phyloP scores from a whole-genome alignment of 2,888 invertebrate species.

The Tanypteryx hageni region DNA sequence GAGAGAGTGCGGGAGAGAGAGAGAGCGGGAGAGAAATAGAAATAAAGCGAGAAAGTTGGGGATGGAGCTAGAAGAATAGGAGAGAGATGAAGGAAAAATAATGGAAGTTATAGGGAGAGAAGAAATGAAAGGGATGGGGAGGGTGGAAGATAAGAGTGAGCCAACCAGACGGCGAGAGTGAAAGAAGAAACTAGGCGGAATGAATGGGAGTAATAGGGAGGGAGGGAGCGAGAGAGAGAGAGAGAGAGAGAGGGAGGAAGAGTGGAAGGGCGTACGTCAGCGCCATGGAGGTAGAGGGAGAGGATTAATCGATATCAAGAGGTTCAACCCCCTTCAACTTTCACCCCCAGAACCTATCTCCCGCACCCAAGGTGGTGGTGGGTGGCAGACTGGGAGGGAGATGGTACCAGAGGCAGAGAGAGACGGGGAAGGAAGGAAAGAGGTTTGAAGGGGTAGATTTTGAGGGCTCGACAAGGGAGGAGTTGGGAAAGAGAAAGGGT shows the following conservation, averaged over 20 bases:
- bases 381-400: too few species aligned
- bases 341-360: not conserved
- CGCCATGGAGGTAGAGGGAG: not conserved
- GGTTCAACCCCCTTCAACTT: conserved; percentile 3
- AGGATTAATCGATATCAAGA: conserved; percentile 8
- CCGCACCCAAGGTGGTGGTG: too few species aligned
- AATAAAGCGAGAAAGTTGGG: not conserved
- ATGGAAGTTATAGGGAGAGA: not conserved
- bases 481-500: too few species aligned
- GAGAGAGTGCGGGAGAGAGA: too few species aligned
- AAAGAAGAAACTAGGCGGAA: not conserved
- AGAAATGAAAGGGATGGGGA: not conserved
- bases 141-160: not conserved
- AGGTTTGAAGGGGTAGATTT: too few species aligned
- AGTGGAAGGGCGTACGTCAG: not conserved
- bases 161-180: not conserved
- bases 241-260: not conserved
- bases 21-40: not conserved
- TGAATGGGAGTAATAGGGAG: not conserved
- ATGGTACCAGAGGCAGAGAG: too few species aligned
- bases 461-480: too few species aligned
- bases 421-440: too few species aligned
- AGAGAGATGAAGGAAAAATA: not conserved
- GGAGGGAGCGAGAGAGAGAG: not conserved
- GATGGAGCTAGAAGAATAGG: not conserved